Base-by-base conservation (phyloP, 1,140 invertebrate genomes). In the Odontomachus brunneus region DNA sequence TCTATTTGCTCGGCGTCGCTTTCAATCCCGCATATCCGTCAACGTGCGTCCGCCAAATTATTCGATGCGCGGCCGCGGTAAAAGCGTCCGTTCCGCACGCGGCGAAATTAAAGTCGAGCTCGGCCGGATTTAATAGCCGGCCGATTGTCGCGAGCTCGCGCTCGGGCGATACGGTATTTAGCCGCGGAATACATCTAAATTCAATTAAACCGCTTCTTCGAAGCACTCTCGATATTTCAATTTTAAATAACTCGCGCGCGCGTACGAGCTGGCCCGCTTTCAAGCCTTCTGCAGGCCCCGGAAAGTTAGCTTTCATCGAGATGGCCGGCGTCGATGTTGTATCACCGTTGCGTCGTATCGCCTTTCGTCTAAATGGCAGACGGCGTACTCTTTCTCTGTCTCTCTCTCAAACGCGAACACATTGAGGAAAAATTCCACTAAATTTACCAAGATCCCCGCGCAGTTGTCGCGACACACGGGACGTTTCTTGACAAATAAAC, bases 1-100 rank as follows among this genome's bases (percentile, higher is more conserved):
- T 88, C 81, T 88, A 88, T 88, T 88, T 88, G 82, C 82, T 87
- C 82, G 63, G 66, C 82, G 74, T 88, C 74, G 67, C 62, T 87
- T 38, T 53, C 84, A 86, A 82, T 63, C 78, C 59, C 65, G 66
- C 80, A 73, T 82, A 87, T 87, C 72, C 67, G 78, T 86, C 85
- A 86, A 83, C 53, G 78, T 72, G 84, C 78, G 84, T 86, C 65
- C 84, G 81, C 73, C 72, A 87, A 87, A 87, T 87, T 87, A 86
- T 87, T 87, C 84, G 85, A 86, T 38, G 84, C 73, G 57, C 73
- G 57, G 69, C 72, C 63, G 62, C 78, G 75, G 84, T 62, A 72
- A 85, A 85, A 85, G 76, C 84, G 71, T 84, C 81, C 49, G 59
- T 57, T 78, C 48, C 49, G 85, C 76, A 67, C 65, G 76, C 71